phyloP scores from a whole-genome alignment of 2,113 vertebrate species.

The Gorsachius goisagi region DNA sequence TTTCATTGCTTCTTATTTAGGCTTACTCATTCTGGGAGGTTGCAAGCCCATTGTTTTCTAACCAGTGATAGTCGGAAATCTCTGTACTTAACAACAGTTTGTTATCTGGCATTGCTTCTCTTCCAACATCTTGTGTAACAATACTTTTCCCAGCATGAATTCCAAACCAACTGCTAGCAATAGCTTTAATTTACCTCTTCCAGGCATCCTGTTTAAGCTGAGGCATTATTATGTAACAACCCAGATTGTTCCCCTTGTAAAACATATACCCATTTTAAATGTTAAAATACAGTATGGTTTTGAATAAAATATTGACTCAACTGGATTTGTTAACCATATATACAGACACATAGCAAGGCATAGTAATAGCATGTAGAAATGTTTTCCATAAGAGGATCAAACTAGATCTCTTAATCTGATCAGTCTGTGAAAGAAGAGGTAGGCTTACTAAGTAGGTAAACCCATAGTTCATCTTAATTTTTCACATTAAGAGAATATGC shows the following conservation, averaged over 20 bases:
- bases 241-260: not conserved
- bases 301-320: slow-evolving; percentile 12
- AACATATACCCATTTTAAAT: not conserved
- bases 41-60: not conserved
- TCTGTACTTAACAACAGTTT: not conserved
- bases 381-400: not conserved
- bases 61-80: not conserved
- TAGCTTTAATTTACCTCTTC: not conserved
- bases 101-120: not conserved
- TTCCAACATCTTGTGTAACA: slow-evolving; percentile 10
- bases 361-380: not conserved
- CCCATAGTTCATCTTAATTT: not conserved
- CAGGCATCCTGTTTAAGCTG: not conserved
- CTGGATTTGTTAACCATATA: not conserved
- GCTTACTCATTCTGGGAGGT: not conserved
- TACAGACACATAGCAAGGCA: not conserved
- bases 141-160: not conserved
- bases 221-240: not conserved
- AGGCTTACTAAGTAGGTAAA: not conserved
- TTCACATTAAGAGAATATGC: not conserved
- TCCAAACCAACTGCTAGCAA: not conserved
- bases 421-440: not conserved
- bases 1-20: not conserved
- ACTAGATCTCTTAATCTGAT: not conserved
- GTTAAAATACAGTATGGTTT: not conserved